Percentiles rank a stretch among this genome's conserved stretches.
Evolutionary conservation across 2,888 invertebrate genomes (phyloP).

Genomic region (Ophioninae sp.): DNA sequence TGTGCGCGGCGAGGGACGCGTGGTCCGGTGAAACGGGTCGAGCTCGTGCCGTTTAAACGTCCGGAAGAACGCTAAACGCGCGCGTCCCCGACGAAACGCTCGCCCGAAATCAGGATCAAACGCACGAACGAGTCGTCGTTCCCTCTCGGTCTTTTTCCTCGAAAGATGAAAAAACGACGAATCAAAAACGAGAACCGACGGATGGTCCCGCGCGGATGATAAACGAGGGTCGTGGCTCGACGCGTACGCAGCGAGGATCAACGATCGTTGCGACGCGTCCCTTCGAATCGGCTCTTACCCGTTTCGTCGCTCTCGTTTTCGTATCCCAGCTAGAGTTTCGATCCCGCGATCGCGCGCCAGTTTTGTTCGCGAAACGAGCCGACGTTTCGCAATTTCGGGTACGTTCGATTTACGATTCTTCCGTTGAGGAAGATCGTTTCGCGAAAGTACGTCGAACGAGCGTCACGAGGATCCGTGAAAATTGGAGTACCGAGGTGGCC

Average conservation of each 20-base stretch:
- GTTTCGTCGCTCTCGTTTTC: constrained; percentile 4
- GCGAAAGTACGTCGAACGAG: too few species aligned
- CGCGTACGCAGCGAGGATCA: constrained; percentile 20
- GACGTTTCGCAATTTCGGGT: not conserved
- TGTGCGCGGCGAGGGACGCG: constrained; percentile 28
- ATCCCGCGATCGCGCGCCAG: constrained; percentile 6
- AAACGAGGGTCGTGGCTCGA: not conserved
- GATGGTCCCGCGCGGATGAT: constrained; percentile 57
- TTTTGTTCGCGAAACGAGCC: not conserved
- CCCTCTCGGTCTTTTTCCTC: constrained; percentile 31
- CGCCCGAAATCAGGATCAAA: constrained; percentile 52
- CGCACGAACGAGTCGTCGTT: constrained; percentile 61
- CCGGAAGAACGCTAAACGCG: not conserved
- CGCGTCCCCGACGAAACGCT: constrained; percentile 40
- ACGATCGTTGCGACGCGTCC: constrained; percentile 60
- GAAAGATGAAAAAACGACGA: constrained; percentile 26
- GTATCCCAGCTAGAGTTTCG: constrained; percentile 18
- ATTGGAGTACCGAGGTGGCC: too few species aligned
- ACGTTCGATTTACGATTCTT: too few species aligned
- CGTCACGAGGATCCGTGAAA: too few species aligned
- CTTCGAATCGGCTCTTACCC: constrained; percentile 18
- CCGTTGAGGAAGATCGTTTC: too few species aligned
- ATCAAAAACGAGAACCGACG: constrained; percentile 33
- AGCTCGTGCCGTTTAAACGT: constrained; percentile 60
- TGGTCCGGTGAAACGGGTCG: constrained; percentile 57